Conservation (phyloP, 2,888 invertebrate genomes). For the Sarcophaga carnaria region DNA sequence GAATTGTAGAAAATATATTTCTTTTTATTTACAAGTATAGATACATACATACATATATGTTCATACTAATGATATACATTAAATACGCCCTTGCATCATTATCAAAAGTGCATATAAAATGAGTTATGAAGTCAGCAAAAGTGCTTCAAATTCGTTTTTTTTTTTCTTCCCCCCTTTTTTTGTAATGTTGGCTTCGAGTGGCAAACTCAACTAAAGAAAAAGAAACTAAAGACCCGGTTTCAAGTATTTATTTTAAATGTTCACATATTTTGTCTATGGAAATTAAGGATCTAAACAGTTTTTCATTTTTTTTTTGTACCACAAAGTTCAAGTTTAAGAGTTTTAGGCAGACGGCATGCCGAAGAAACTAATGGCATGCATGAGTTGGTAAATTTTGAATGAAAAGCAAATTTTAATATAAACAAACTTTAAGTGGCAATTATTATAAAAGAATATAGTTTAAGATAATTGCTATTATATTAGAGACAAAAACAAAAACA, state of each 20-base stretch:
- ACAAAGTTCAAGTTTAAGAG: neutral
- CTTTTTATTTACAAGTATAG: neutral
- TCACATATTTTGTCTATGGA: neutral
- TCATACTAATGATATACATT: conserved; percentile 31
- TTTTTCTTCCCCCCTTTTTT: neutral
- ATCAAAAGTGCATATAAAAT: conserved; percentile 60
- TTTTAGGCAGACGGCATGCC: neutral
- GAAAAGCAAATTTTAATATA: neutral
- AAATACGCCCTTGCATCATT: conserved; percentile 64
- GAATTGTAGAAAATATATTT: neutral
- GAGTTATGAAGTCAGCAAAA: conserved; percentile 18
- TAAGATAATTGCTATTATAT: too few species aligned
- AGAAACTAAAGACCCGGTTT: conserved; percentile 12
- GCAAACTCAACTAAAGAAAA: neutral
- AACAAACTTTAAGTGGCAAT: neutral
- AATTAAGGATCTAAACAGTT: neutral
- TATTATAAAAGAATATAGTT: too few species aligned
- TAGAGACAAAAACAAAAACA: too few species aligned
- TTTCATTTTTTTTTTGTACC: neutral
- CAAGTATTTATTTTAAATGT: conserved; percentile 23
- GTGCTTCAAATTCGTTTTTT: conserved; percentile 5
- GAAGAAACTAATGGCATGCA: neutral
- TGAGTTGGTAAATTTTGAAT: neutral
- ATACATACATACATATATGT: neutral
- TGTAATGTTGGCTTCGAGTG: neutral